phyloP scores from a whole-genome alignment of 2,113 vertebrate species.

The Carollia perspicillata region DNA sequence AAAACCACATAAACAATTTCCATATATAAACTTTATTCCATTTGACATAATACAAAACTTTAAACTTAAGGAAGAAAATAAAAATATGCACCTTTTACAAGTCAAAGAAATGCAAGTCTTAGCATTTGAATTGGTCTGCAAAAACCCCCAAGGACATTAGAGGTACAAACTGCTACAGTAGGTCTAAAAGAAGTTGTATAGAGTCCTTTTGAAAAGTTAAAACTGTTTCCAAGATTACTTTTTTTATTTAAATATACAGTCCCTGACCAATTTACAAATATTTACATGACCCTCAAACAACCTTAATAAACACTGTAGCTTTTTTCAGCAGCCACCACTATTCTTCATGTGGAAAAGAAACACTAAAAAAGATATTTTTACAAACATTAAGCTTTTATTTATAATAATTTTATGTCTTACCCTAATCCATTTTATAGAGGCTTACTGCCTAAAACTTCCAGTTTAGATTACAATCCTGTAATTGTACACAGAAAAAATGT shows the following conservation, averaged over 20 bases:
- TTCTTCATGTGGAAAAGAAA: slow-evolving; percentile 65
- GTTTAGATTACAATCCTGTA: slow-evolving; percentile 64
- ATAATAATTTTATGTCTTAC: slow-evolving; percentile 30
- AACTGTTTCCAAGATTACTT: slow-evolving; percentile 65
- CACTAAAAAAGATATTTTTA: slow-evolving; percentile 57
- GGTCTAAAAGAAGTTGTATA: slow-evolving; percentile 65
- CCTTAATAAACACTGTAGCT: slow-evolving; percentile 55
- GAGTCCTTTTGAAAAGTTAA: slow-evolving; percentile 62
- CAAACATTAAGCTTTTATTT: slow-evolving; percentile 62
- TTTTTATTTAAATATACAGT: slow-evolving; percentile 72
- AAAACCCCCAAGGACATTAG: slow-evolving; percentile 57
- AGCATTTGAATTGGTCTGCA: slow-evolving; percentile 73
- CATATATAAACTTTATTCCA: slow-evolving; percentile 82
- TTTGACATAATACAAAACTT: slow-evolving; percentile 80
- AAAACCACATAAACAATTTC: slow-evolving; percentile 59
- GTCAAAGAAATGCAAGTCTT: slow-evolving; percentile 64
- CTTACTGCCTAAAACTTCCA: slow-evolving; percentile 74
- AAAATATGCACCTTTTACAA: slow-evolving; percentile 68
- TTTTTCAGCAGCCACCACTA: slow-evolving; percentile 55
- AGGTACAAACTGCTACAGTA: slow-evolving; percentile 77
- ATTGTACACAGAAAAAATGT: slow-evolving; percentile 39
- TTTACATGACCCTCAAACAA: slow-evolving; percentile 74
- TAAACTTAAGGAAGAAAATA: slow-evolving; percentile 73
- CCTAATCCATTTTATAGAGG: slow-evolving; percentile 58
- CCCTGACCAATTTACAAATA: slow-evolving; percentile 74